Base-by-base conservation (phyloP, 2,888 invertebrate genomes). In the Notocelia uddmanniana region DNA sequence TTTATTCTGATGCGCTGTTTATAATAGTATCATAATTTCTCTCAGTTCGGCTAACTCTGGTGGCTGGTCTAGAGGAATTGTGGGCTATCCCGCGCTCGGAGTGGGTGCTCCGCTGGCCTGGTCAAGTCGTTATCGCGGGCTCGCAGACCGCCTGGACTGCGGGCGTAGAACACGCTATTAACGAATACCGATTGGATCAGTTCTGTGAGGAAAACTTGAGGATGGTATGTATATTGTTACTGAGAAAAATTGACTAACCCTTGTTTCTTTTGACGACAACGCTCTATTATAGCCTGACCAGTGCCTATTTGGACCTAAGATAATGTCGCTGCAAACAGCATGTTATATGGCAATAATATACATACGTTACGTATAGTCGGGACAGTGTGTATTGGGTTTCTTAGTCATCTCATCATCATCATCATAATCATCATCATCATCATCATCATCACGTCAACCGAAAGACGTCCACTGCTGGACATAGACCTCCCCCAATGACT, bases 51-150 rank as follows among this genome's bases (percentile, higher is more conserved):
- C 82, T 95, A n/a, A 88, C 87, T 0, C 82, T 92, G 45, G 81
- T 94, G 9, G 90, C 83, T 0, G 87, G 86, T 0, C 79, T 90
- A 67, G 84, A 80, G 21, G 90, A 92, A 76, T 75, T 93, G 63
- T 91, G 86, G 84, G 54, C 37, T 48, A 18, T 88, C 13, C 85
- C 83, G 11, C 93, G 96, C 11, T 93, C 92, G 2, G 86, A 95
- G 68, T 97, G 97, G 97, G 96, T 97, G 48, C 89, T 97, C 68
- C 91, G 94, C 62, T 97, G 97, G 97, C 97, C 97, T 0, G 97
- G 97, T 0, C 97, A 97, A 88, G 95, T 97, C 8, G 96, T 97
- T 3, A 96, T 97, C 59, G 97, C 96, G 2, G 96, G 95, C 37
- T 96, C 96, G 76, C 97, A 97, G 89, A 95, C 95, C 0, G 96